Percentiles rank a stretch among this genome's conserved stretches.
Evolutionary conservation across 2,113 vertebrate species (phyloP).

Genomic region (Halcyon senegalensis): DNA sequence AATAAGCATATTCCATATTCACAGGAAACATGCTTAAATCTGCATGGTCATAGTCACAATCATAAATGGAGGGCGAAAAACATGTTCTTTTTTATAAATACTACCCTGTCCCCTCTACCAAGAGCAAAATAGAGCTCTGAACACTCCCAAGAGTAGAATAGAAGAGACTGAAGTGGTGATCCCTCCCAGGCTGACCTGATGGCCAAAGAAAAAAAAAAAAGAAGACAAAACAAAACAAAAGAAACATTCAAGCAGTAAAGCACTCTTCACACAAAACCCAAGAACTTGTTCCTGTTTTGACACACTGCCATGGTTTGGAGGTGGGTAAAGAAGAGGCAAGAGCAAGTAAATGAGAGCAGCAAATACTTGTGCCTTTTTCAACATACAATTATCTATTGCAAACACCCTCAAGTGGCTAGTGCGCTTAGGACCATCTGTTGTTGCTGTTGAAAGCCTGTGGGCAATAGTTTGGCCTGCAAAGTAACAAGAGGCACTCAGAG

Average conservation of each 20-base stretch:
- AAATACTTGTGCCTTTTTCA: not conserved
- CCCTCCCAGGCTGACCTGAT: not conserved
- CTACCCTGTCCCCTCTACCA: not conserved
- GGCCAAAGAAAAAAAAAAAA: not conserved
- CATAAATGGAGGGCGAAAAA: not conserved
- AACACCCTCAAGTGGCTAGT: not conserved
- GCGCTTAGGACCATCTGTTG: not conserved
- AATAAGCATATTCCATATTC: not conserved
- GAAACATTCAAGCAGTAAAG: not conserved
- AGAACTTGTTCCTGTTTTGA: not conserved
- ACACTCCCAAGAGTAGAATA: not conserved
- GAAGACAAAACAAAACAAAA: not conserved
- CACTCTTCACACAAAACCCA: not conserved
- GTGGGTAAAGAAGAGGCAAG: not conserved
- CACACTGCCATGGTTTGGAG: not conserved
- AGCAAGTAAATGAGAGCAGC: not conserved
- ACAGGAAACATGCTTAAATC: not conserved
- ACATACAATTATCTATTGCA: not conserved
- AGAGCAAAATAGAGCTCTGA: not conserved
- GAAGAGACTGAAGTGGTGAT: not conserved
- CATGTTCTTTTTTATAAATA: not conserved
- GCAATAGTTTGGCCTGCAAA: not conserved
- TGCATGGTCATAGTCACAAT: not conserved
- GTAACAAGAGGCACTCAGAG: not conserved
- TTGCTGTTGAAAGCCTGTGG: not conserved